Evolutionary conservation across 1,140 invertebrate species (phyloP).

Genomic region (Caenorhabditis remanei): DNA sequence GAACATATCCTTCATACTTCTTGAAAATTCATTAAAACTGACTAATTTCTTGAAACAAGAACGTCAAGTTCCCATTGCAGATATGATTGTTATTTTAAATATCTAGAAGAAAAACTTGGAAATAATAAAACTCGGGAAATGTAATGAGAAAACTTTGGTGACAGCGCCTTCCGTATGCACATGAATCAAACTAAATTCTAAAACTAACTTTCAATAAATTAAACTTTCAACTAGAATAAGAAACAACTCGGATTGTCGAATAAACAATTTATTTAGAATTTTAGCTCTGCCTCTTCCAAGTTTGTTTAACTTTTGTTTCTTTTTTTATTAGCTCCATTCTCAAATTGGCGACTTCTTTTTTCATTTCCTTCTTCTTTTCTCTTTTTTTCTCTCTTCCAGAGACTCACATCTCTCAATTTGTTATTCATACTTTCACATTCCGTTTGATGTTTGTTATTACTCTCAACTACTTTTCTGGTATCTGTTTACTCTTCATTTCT

Average conservation of each 20-base stretch:
- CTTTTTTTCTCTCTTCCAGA: background rate
- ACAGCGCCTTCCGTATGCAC: no score
- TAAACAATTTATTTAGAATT: background rate
- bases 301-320: background rate
- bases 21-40: no score
- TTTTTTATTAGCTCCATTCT: slow-evolving; percentile 14
- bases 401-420: slow-evolving; percentile 37
- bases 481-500: background rate
- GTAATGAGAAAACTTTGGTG: no score
- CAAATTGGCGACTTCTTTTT: background rate
- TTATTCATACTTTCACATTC: slow-evolving; percentile 50
- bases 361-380: slow-evolving; percentile 12
- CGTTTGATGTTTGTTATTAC: slow-evolving; percentile 48
- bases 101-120: no score
- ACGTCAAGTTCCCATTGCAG: no score
- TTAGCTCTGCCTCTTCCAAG: background rate
- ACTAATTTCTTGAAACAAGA: no score
- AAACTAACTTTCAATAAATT: no score
- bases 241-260: background rate
- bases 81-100: no score
- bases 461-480: slow-evolving; percentile 28
- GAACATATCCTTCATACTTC: no score
- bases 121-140: no score
- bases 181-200: no score
- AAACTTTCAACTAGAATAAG: no score